These are phyloP conservation scores for Catharus fuscescens DNA, from an alignment of 2,113 vertebrate species.

Conservation along the genomic window DNA sequence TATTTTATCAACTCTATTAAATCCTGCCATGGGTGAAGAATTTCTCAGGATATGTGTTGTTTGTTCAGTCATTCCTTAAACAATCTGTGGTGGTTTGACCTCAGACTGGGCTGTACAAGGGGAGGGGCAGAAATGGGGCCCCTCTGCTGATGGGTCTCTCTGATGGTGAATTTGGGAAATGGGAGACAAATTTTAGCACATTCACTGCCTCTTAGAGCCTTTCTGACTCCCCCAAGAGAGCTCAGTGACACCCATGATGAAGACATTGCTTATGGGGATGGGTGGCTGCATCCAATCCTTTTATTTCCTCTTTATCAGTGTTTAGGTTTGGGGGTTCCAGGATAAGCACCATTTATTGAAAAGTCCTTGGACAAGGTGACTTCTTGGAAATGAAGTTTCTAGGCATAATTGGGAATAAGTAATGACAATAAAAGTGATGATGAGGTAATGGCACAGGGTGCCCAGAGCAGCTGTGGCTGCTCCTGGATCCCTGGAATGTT, in stretches of 20 bases:
- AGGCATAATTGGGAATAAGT: not conserved
- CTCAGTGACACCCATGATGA: not conserved
- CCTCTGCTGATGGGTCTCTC: not conserved
- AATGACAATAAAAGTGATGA: accelerated
- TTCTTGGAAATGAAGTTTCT: not conserved
- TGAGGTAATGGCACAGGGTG: not conserved
- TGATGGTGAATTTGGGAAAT: not conserved
- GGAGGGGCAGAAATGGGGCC: not conserved
- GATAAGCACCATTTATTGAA: not conserved
- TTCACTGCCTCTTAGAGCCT: not conserved
- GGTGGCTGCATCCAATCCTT: not conserved
- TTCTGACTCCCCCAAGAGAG: not conserved
- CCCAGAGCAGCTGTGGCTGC: not conserved
- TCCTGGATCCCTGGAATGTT: not conserved
- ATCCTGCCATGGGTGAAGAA: not conserved
- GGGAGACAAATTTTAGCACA: not conserved
- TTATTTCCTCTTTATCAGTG: not conserved
- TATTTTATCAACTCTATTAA: not conserved
- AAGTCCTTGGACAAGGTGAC: not conserved
- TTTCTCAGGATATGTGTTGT: not conserved
- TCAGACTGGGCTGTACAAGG: not conserved
- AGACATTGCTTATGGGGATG: not conserved
- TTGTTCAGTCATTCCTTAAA: not conserved
- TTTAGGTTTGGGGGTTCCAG: not conserved
- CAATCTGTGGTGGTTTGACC: not conserved